Evolutionary conservation across 2,113 vertebrate genomes (phyloP).

Genomic region (Labrus mixtus): DNA sequence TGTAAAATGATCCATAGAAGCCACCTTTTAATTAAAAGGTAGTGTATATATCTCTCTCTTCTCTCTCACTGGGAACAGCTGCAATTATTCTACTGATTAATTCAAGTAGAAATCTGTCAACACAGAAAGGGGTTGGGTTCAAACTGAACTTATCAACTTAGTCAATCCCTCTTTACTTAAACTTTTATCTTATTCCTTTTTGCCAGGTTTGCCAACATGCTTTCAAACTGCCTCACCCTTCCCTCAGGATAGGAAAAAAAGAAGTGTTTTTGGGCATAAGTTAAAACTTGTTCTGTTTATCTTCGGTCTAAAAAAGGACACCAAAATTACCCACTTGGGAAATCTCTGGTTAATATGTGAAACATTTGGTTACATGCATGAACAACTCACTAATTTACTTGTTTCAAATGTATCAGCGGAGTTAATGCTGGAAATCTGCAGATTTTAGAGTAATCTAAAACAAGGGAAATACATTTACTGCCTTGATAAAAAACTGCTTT

Average conservation of each 20-base stretch:
- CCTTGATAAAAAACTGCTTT: background rate
- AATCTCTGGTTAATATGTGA: too few species aligned
- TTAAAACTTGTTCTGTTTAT: conserved; percentile 12
- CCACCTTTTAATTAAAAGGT: background rate
- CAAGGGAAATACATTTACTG: background rate
- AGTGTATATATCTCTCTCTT: too few species aligned
- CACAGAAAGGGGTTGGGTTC: background rate
- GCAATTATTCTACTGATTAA: too few species aligned
- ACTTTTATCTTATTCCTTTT: background rate
- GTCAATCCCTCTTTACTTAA: background rate
- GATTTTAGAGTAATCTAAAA: background rate
- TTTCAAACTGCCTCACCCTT: background rate
- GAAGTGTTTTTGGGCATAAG: background rate
- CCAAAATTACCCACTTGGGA: background rate
- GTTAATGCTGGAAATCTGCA: background rate
- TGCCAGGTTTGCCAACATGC: background rate
- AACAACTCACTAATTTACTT: too few species aligned
- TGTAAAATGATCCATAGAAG: background rate
- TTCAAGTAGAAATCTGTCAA: background rate
- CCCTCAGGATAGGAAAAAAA: background rate
- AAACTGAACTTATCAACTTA: background rate
- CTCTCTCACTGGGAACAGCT: too few species aligned
- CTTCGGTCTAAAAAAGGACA: background rate
- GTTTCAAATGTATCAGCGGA: too few species aligned
- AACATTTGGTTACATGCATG: too few species aligned